Base-by-base conservation (phyloP, 2,113 vertebrate genomes). In the Hyla sarda region DNA sequence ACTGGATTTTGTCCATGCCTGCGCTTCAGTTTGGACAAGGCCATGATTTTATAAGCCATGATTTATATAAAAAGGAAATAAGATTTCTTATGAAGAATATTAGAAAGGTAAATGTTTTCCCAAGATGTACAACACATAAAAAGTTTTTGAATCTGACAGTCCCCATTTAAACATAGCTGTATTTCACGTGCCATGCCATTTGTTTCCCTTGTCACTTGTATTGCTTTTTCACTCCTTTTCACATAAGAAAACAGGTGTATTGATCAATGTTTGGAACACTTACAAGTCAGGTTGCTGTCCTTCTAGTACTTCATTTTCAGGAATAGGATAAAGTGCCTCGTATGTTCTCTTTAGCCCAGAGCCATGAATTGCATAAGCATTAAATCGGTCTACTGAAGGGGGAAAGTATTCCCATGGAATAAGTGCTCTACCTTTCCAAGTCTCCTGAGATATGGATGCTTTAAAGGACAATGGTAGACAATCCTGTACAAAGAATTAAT, bases 371-470 rank as follows among this genome's bases (percentile, higher is more conserved):
- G 94, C 94, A 91, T 91, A 95, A 0, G 89, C 91, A 83, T 94
- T 95, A 88, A 96, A 95, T 58, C 90, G 92, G 88, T 91, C 89
- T 75, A 86, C 87, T 50, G 74, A 81, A 1, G 92, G 90, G 87
- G 95, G 93, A 77, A 96, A 94, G 82, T 93, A 95, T 88, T 58
- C 88, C 94, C 94, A 95, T 50, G 94, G 94, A 83, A 95, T 87
- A 88, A 58, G 82, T 82, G 89, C 93, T 91, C 76, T 88, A 32
- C 93, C 94, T 65, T 93, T 87, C 94, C 94, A 95, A 14, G 77
- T 88, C 28, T 58, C 85, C 86, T 91, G 85, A 83, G 7, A 87
- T 89, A 62, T 92, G 75, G 88, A 93, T 19, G 89, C 92, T 87
- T 84, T 41, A 85, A 93, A 93, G 17, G 89, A 87, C 67, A 87